Evolutionary conservation across 1,140 invertebrate species (phyloP), one percentile per base, ranked within the genome.

Genomic region (Lamellibrachia luymesi): DNA sequence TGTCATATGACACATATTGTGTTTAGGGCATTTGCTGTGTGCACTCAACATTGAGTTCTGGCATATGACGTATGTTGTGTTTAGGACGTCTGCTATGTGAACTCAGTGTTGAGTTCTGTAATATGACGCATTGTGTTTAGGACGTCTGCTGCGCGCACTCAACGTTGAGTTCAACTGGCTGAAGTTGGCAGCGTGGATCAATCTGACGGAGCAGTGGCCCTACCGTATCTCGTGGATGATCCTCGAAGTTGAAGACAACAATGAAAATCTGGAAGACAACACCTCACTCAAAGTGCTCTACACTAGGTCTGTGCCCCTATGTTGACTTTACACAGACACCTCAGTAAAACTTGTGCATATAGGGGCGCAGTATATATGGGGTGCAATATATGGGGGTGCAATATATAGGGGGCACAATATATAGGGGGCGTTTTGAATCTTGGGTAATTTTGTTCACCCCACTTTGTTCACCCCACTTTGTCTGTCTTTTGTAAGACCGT

Each of bases 161-260:
- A 98, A 99, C 96, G 98, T 99, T 94, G 99, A 99, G 95, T 99
- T 99, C 96, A 99, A 99, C 96, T 99, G 99, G 99, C 98, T 99
- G 96, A 98, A 99, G 94, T 97, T 99, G 94, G 98, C 98, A 92
- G 98, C 98, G 92, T 99, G 99, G 99, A 98, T 99, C 91, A 99
- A 99, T 96, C 98, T 99, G 56, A 99, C 99, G 0, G 99, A 99
- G 96, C 99, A 99, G 96, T 99, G 99, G 99, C 99, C 99, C 0
- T 98, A 99, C 96, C 97, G 99, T 93, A 98, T 98, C 17, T 99
- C 98, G 25, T 99, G 99, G 98, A 98, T 99, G 94, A 99, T 99
- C 93, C 97, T 99, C 94, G 98, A 99, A 96, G 98, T 98, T 95
- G 99, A 99, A 96, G 97, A 98, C 93, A 97, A 98, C 93, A 98